A percentile compares a stretch with the other conserved stretches of the same genome.
Conservation (phyloP, 2,888 invertebrate species). For the Apodemia duryi region DNA sequence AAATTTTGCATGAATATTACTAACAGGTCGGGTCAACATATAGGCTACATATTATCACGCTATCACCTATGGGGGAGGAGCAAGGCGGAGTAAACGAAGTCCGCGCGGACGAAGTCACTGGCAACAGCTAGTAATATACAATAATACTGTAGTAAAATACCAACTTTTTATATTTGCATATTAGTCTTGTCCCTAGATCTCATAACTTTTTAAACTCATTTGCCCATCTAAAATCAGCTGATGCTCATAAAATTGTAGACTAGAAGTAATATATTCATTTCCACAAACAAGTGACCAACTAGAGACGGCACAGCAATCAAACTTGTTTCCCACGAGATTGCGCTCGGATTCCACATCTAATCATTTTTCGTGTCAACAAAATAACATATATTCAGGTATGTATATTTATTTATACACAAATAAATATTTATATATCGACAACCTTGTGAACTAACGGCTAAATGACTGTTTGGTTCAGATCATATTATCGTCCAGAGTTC, state of each 20-base stretch:
- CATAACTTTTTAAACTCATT: conserved; percentile 18
- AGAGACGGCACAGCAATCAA: conserved; percentile 12
- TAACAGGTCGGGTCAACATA: no score
- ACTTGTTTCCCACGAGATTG: conserved; percentile 6
- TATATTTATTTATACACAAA: neutral
- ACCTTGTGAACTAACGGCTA: neutral
- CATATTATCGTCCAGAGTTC: neutral
- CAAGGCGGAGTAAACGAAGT: no score
- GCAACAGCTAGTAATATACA: no score
- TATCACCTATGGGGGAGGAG: no score
- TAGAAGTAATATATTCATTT: conserved; percentile 53
- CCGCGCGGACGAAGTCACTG: no score
- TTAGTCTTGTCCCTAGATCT: conserved; percentile 5
- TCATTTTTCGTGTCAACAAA: conserved; percentile 9
- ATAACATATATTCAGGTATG: conserved; percentile 2
- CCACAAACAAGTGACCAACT: conserved; percentile 14
- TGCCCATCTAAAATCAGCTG: conserved; percentile 22
- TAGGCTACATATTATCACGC: no score
- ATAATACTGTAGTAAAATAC: no score
- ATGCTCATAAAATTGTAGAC: conserved; percentile 30
- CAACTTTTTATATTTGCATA: neutral
- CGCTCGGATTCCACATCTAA: conserved; percentile 2
- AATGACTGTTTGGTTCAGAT: neutral
- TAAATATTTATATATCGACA: neutral
- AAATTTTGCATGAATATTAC: no score